Evolutionary conservation across 2,797 vertebrate genomes (phyloP).

Genomic region (Menidia menidia): DNA sequence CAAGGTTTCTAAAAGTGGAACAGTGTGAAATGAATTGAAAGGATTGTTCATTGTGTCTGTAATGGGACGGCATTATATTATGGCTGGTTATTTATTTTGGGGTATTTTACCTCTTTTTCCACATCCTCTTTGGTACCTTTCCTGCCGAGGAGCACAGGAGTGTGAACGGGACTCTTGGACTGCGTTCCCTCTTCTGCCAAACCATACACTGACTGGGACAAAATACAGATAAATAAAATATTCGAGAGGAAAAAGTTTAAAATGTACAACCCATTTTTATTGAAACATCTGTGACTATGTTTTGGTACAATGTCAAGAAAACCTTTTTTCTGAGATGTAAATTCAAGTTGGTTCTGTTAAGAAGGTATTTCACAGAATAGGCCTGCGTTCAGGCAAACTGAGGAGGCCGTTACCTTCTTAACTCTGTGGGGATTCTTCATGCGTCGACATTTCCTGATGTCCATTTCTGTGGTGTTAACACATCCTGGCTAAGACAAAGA

Average conservation of each 20-base stretch:
- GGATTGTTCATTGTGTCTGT: constrained; percentile 4
- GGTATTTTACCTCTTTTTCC: constrained; percentile 88
- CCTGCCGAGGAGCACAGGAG: constrained; percentile 85
- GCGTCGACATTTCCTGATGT: constrained; percentile 97
- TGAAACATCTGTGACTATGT: background rate
- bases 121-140: constrained; percentile 96
- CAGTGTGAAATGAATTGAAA: background rate
- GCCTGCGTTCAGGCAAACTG: background rate
- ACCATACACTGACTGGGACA: constrained; percentile 92
- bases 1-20: constrained; percentile 3
- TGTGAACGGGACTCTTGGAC: constrained; percentile 91
- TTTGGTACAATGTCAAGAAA: background rate
- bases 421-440: constrained; percentile 97
- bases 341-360: background rate
- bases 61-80: background rate
- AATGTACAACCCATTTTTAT: constrained; percentile 3
- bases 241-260: background rate
- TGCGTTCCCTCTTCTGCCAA: constrained; percentile 90
- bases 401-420: constrained; percentile 87
- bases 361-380: background rate
- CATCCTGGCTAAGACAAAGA: constrained; percentile 89
- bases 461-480: constrained; percentile 99
- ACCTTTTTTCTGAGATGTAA: background rate
- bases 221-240: constrained; percentile 8
- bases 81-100: too few relatives aligned